Evolutionary conservation across 2,113 vertebrate species (phyloP), one percentile per base, ranked within the genome.

Genomic region (Tychaedon coryphoeus): DNA sequence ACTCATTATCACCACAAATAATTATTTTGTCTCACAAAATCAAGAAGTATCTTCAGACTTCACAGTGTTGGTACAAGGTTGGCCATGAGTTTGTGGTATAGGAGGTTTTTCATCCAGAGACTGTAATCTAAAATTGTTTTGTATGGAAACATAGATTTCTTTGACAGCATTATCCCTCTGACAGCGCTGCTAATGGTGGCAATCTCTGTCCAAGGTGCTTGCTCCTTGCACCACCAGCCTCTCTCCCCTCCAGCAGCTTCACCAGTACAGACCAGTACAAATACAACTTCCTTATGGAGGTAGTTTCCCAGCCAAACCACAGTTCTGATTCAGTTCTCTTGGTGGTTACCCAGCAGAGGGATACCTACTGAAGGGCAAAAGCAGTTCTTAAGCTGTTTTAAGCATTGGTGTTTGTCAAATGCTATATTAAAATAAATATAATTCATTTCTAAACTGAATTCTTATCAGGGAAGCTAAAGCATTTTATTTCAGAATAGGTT

Each of bases 171-270:
- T 36, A 1, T 12, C 62, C 13, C 31, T n/a, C 28, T 10, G 12
- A 25, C 2, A 69, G 25, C 8, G 1, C 38, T 12, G 54, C 24
- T 29, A 8, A 12, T 19, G 71, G 71, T 54, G 70, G 17, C 78
- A 83, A 80, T 14, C 94, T 76, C 96, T 96, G 96, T 96, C 94
- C 96, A 97, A 96, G 96, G 96, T 96, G 88, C 95, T 96, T 31
- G 73, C 24, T 87, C 13, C 40, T 84, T 34, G 25, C 71, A 65
- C 71, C 45, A 20, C 28, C 2, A 1, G 8, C 36, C 28, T 45
- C 16, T 24, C 53, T 75, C 20, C 7, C 19, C 23, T 15, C 43
- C 2, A 16, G 42, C 47, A 77, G 10, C 29, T 29, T 36, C 45
- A 8, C 10, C 8, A 28, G 16, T 2, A 20, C 36, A 56, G 38